Evolutionary conservation across 2,797 vertebrate species (phyloP), one percentile per base, ranked within the genome.

Genomic region (Cossypha niveicapilla): DNA sequence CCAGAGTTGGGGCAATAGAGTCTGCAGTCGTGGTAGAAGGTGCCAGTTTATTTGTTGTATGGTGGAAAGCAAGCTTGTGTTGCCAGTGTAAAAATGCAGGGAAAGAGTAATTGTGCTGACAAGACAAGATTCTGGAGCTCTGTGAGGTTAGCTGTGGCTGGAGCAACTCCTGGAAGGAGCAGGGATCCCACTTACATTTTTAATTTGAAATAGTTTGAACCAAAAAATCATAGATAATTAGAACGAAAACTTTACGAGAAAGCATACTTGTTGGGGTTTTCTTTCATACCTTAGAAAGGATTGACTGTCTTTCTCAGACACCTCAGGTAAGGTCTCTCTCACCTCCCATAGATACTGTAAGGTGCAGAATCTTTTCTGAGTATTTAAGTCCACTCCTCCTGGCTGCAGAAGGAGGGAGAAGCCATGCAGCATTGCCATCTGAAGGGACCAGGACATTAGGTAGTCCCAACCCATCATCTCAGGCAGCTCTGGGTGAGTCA

Each of bases 391-490:
- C 2, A 1, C 35, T 73, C 22, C 30, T 71, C 39, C 68, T 47
- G 27, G 54, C 37, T 47, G 45, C 56, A 34, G 47, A 21, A 85
- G 60, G n/a, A 58, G 19, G 24, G 47, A 75, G 73, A 86, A 73
- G 66, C 70, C 1, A 0, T 10, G 41, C 1, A 0, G 51, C 24
- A 7, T 28, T 65, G 47, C 50, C 17, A 11, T 32, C 50, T 8
- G 1, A 37, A 68, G 54, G 35, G 58, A 72, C 81, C 48, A 50
- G 63, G 39, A 67, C 30, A 18, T 24, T 14, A 27, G 79, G 35
- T n/a, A 44, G 58, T 71, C 58, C 63, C 70, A 92, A 0, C 35
- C 53, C 24, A 0, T 72, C 47, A 19, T 58, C 91, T 72, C 63
- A 81, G 54, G 39, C 7, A 6, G 39, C 74, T 73, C n/a, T 81